These are phyloP conservation scores for Mythimna vitellina DNA, from an alignment of 2,888 invertebrate species.

Conservation along the genomic window DNA sequence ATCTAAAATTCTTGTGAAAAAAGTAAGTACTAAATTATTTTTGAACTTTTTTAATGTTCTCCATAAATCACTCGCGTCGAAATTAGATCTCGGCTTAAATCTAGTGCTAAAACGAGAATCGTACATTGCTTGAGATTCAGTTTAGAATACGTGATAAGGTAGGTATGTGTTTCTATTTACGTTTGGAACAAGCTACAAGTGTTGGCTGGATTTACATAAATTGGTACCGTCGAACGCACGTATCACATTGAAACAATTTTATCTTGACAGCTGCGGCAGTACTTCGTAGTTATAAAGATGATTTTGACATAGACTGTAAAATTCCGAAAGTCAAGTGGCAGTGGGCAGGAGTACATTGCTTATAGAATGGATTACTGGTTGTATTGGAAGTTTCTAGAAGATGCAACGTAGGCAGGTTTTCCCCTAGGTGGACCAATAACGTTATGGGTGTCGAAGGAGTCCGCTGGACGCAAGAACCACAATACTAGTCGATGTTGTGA, in stretches of 20 bases:
- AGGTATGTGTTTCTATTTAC: conserved; percentile 26
- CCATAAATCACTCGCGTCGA: not conserved
- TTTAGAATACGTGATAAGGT: conserved; percentile 9
- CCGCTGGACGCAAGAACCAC: no score
- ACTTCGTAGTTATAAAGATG: not conserved
- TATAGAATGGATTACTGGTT: no score
- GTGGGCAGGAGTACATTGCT: no score
- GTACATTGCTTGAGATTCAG: not conserved
- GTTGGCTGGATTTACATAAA: conserved; percentile 9
- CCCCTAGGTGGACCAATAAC: no score
- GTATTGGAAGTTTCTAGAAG: no score
- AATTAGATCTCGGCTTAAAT: not conserved
- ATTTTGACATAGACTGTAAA: not conserved
- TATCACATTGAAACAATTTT: not conserved
- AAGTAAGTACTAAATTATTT: not conserved
- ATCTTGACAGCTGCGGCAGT: not conserved
- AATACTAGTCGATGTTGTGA: no score
- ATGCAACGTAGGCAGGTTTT: no score
- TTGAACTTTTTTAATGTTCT: not conserved
- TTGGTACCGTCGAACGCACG: not conserved
- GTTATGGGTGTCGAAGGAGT: no score
- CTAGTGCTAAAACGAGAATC: conserved; percentile 13
- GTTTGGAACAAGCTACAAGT: conserved; percentile 16
- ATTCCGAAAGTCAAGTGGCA: not conserved
- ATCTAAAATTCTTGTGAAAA: not conserved